These are phyloP conservation scores for Sinotaia quadrata DNA, from an alignment of 2,888 invertebrate genomes.

Conservation along the genomic window DNA sequence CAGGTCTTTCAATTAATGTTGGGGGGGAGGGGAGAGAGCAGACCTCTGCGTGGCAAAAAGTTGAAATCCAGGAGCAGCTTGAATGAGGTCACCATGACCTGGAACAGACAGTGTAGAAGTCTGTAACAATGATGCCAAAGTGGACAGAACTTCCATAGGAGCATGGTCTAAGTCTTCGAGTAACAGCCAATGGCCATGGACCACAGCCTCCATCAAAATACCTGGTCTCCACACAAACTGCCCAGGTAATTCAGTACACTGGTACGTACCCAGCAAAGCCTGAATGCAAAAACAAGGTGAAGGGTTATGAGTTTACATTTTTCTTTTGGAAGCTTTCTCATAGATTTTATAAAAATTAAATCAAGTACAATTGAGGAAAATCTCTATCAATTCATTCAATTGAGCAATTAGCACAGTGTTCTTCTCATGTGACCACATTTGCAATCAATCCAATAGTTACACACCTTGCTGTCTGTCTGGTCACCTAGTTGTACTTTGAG, in stretches of 20 bases:
- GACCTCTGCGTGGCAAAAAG: conserved; percentile 89
- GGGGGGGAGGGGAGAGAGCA: neutral
- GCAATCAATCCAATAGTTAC: neutral
- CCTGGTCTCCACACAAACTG: conserved; percentile 98
- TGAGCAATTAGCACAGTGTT: neutral
- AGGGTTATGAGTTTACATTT: too few species aligned
- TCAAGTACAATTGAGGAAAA: neutral
- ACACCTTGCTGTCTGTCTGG: conserved; percentile 92
- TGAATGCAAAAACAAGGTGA: conserved; percentile 52
- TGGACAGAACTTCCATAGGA: conserved; percentile 91
- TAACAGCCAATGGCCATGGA: conserved; percentile 83
- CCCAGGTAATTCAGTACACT: conserved; percentile 96
- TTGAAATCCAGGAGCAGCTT: conserved; percentile 88
- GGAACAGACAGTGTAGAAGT: conserved; percentile 87
- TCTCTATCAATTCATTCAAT: neutral
- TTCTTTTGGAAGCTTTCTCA: too few species aligned
- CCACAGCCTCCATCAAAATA: conserved; percentile 82
- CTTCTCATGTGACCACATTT: neutral
- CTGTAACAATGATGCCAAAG: conserved; percentile 88
- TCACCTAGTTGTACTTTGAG: conserved; percentile 95
- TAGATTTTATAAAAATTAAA: neutral
- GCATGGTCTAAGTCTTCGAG: conserved; percentile 97
- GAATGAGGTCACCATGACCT: conserved; percentile 87
- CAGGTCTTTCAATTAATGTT: neutral
- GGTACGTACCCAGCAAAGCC: conserved; percentile 90